Evolutionary conservation across 2,113 vertebrate species (phyloP).

Genomic region (Cichladusa arquata): DNA sequence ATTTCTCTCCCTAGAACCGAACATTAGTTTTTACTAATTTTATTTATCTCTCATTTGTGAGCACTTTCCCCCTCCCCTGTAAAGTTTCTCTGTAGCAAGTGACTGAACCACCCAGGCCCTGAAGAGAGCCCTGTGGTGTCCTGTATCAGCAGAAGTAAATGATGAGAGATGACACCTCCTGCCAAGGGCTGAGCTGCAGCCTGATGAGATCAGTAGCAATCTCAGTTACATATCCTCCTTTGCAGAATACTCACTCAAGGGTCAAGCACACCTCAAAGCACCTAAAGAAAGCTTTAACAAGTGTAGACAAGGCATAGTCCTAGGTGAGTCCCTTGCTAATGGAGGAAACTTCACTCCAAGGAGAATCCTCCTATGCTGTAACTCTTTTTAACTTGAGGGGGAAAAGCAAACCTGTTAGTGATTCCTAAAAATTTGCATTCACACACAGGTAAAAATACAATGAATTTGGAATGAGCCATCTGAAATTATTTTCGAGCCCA

Average conservation of each 20-base stretch:
- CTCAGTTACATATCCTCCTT: neutral
- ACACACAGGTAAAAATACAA: neutral
- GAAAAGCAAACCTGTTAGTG: neutral
- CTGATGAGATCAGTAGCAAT: neutral
- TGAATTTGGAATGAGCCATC: neutral
- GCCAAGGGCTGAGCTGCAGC: neutral
- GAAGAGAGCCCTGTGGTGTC: neutral
- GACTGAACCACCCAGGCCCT: neutral
- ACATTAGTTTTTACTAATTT: neutral
- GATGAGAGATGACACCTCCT: neutral
- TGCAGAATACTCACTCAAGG: neutral
- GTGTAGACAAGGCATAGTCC: neutral
- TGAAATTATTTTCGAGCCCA: neutral
- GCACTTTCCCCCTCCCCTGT: neutral
- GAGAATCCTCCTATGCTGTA: neutral
- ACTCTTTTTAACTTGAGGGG: neutral
- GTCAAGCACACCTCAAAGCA: neutral
- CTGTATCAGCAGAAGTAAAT: neutral
- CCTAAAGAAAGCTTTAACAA: neutral
- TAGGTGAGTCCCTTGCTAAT: neutral
- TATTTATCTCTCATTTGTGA: neutral
- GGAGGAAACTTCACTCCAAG: neutral
- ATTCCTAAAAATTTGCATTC: neutral
- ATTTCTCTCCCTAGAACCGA: neutral
- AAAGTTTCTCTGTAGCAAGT: neutral